Evolutionary conservation across 2,888 invertebrate genomes (phyloP), one percentile per base, ranked within the genome.

Genomic region (Himalopsyche anomala): DNA sequence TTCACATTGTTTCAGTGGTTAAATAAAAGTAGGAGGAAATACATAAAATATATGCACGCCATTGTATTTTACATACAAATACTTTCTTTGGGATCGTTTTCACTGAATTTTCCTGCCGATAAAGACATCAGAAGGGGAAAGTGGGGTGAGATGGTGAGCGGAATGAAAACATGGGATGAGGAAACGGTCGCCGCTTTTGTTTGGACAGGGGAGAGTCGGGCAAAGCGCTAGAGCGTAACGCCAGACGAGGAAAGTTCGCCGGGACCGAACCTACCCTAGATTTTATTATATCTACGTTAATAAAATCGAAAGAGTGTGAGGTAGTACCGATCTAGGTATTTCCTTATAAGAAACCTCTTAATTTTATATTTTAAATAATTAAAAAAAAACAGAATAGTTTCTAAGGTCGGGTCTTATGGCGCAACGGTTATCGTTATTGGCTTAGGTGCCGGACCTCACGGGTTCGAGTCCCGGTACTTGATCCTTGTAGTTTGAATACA

Each of bases 111-210:
- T 74, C 74, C 74, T 36, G 36, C 74, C 74, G 74, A 74, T 74
- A 74, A 74, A 74, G 74, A 74, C 74, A 74, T 74, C 74, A 74
- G 8, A 36, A 74, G 36, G 74, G 74, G 36, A 74, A 38, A 74
- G 36, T 74, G 74, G 74, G 74, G 74, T 36, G 74, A 36, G 74
- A n/a, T 74, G 74, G 69, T 28, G 69, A 69, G 36, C 69, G 69
- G 69, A 74, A 74, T 36, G 12, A 74, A 74, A 36, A 6, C 12
- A 36, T 12, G 74, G 74, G 74, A 36, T 74, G 74, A 74, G 74
- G 74, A 15, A 74, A 74, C 74, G 74, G 74, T 74, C 74, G 74
- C 36, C 74, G 74, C 74, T 74, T 74, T 74, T 74, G 74, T 74
- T 74, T 74, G 74, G 74, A 74, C 74, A 74, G 74, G 74, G 74